Base-by-base conservation (phyloP, 2,888 invertebrate genomes). In the Galeopsomyia nigrocyanea region DNA sequence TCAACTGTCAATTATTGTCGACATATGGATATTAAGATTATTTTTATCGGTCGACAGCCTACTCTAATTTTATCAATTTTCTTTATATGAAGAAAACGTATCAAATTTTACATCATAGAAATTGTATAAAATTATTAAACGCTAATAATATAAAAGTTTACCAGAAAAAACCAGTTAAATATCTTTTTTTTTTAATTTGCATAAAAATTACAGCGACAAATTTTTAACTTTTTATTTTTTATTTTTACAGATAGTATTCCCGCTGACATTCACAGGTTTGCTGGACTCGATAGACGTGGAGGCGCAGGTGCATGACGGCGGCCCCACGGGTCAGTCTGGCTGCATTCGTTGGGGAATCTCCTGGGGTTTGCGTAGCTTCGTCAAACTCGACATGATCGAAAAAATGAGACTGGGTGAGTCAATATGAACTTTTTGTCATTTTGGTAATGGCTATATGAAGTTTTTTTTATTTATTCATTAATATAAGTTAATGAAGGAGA, bases 271-370 rank as follows among this genome's bases (percentile, higher is more conserved):
- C 81, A 90, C 93, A 71, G 91, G 90, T 31, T 89, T 94, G 90
- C 85, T 93, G 70, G 91, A 92, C 61, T 89, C 91, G 85, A 93
- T 97, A 56, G 98, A 98, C 87, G 87, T 98, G 26, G 94, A 93
- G 83, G 95, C 94, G 56, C 90, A 90, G 79, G 90, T 94, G 49
- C 88, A 87, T 78, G 91, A 91, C 50, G 94, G 94, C 50, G 96
- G 96, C 14, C 88, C 90, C 49, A 91, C 93, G 17, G 93, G 94
- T 0, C 94, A 96, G 87, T 91, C 97, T n/a, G 96, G 96, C 51
- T 95, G 96, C 63, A 90, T 98, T 71, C 91, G 98, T 74, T 94
- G 93, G 90, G 97, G 94, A 26, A 92, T 98, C 71, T 90, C 97
- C n/a, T 91, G 91, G 90, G 92, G 93, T 26, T 88, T 98, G 67